These are phyloP conservation scores for Antedon mediterranea DNA, from an alignment of 53 echinoderm and acorn worm genomes.

Conservation along the genomic window DNA sequence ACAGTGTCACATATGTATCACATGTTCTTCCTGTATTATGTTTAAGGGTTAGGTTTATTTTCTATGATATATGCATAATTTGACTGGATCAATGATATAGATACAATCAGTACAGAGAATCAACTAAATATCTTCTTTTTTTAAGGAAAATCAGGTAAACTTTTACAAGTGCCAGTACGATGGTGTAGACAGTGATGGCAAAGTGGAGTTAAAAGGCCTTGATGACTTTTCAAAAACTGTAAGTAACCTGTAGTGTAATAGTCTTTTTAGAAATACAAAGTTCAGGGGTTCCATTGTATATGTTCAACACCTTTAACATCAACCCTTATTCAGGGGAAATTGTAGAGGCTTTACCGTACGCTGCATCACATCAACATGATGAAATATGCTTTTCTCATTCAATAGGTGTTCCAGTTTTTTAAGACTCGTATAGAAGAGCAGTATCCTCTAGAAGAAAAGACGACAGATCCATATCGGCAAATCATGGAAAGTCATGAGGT, in stretches of 20 bases:
- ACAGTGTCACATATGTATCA: no score
- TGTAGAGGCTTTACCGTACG: no score
- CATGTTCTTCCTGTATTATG: no score
- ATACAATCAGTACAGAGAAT: background rate
- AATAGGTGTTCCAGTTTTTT: constrained; percentile 77
- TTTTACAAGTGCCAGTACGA: constrained; percentile 52
- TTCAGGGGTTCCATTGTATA: no score
- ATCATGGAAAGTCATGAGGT: constrained; percentile 70
- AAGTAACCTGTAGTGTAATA: no score
- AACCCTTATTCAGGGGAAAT: no score
- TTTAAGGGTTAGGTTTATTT: no score
- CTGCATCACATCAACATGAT: no score
- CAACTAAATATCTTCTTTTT: background rate
- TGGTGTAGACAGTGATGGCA: constrained; percentile 40
- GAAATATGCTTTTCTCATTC: background rate
- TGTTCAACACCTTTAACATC: no score
- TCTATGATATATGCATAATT: no score
- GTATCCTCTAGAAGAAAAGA: constrained; percentile 44
- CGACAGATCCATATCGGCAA: constrained; percentile 44
- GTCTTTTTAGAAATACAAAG: no score
- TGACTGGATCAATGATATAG: no score
- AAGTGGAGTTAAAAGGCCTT: constrained; percentile 37
- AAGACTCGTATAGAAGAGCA: constrained; percentile 51
- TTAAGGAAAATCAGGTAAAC: constrained; percentile 32
- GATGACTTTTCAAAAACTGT: constrained; percentile 39